Conservation (phyloP, 2,113 vertebrate genomes). For the Chloroceryle aenea region DNA sequence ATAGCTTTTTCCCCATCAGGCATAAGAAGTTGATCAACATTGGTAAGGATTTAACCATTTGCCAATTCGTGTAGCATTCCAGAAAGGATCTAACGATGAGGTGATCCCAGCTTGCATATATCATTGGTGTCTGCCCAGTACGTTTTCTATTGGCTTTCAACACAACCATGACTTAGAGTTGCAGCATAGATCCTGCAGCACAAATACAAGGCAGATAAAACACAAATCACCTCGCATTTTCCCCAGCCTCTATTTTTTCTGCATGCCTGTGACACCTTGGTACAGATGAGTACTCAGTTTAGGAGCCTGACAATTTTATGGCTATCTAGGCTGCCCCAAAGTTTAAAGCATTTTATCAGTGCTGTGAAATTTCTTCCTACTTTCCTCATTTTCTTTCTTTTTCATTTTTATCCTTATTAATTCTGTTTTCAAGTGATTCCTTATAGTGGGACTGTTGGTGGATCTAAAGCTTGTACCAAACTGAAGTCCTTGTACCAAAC, state of each 20-base stretch:
- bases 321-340: background rate
- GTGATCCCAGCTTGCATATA: background rate
- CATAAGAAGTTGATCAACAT: background rate
- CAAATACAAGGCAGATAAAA: background rate
- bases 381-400: background rate
- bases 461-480: background rate
- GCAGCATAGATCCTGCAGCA: background rate
- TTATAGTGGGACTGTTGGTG: background rate
- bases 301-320: background rate
- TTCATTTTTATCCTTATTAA: background rate
- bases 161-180: background rate
- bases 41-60: background rate
- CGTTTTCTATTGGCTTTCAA: background rate
- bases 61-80: background rate
- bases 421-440: background rate
- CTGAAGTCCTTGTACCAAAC: background rate
- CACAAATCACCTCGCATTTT: background rate
- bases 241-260: background rate
- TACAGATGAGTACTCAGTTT: background rate
- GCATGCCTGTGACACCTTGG: background rate
- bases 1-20: background rate
- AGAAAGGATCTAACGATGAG: background rate
- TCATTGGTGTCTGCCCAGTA: background rate
- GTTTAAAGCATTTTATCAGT: background rate
- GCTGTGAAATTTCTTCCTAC: background rate